Base-by-base conservation (phyloP, 2,888 invertebrate genomes). In the Eristalinus sepulchralis region DNA sequence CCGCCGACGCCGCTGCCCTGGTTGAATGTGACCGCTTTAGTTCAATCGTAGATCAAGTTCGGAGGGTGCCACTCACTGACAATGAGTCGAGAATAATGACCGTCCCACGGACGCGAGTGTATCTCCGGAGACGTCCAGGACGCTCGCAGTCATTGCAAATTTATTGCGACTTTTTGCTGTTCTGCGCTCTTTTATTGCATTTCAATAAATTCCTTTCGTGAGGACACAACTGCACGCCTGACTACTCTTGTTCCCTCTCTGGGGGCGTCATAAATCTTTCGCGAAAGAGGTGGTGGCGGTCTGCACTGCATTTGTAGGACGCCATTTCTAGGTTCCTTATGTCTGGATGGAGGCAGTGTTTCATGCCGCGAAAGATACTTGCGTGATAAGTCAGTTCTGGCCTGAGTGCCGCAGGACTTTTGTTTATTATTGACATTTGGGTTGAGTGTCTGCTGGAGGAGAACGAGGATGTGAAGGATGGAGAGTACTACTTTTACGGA, bases 121-220 rank as follows among this genome's bases (percentile, higher is more conserved):
- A 47, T 47, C 47, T 47, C 8, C 17, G 17, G 17, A 47, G 17
- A 17, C 81, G 75, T 76, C 75, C 75, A 53, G 62, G 60, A 59
- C 72, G 72, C 73, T 83, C 60, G 55, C 64, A 84, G 75, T 66
- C 31, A 57, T 55, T 27, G 31, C 59, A 73, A 62, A 82, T 77
- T 85, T 81, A 80, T 84, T 81, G 67, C 76, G 66, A 3, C 20
- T 55, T 59, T 33, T 20, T 13, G 17, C 67, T 62, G 53, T 31
- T 39, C 27, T 27, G 27, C 27, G 47, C 47, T n/a, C 11, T 73
- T 55, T 75, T 75, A 77, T 77, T 81, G 77, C 72, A 77, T 77
- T 82, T 82, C 85, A 85, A 85, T 85, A 85, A 77, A 73, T 85
- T 82, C 59, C 77, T 73, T 62, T 67, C 67, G 76, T 24, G 39